phyloP scores from a whole-genome alignment of 2,113 vertebrate species.

The Dendropsophus ebraccatus region DNA sequence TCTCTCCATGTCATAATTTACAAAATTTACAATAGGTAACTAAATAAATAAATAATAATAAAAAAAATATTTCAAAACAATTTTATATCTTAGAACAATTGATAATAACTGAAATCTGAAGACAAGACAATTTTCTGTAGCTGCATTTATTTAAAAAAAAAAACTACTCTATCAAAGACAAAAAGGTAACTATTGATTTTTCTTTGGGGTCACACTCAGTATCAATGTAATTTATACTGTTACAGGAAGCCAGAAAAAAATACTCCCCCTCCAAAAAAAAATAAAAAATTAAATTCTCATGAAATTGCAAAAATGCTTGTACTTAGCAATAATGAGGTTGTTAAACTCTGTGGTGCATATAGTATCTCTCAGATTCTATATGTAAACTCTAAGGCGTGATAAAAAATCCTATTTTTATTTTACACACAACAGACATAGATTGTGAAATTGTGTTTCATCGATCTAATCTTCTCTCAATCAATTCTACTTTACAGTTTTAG shows the following conservation, averaged over 20 bases:
- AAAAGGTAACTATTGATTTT: constrained; percentile 51
- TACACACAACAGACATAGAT: neutral
- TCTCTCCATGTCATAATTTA: no score
- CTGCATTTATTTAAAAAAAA: constrained; percentile 39
- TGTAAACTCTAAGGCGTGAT: constrained; percentile 28
- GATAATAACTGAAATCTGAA: constrained; percentile 21
- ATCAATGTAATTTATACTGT: constrained; percentile 53
- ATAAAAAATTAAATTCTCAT: constrained; percentile 38
- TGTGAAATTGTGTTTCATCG: neutral
- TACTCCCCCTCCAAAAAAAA: neutral
- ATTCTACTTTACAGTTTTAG: neutral
- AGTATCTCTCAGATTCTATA: constrained; percentile 25
- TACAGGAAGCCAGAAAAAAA: constrained; percentile 50
- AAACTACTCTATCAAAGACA: constrained; percentile 42
- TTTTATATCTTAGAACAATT: neutral
- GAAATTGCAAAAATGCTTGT: constrained; percentile 27
- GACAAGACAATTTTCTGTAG: constrained; percentile 13
- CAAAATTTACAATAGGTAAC: no score
- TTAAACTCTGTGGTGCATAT: constrained; percentile 33
- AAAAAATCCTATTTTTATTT: constrained; percentile 15
- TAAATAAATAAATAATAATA: no score
- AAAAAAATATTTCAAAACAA: no score
- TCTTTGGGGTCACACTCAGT: constrained; percentile 24
- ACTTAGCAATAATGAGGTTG: constrained; percentile 19
- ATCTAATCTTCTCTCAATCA: neutral